Conservation (phyloP, 2,888 invertebrate species). For the Ditylenchus weischeri region DNA sequence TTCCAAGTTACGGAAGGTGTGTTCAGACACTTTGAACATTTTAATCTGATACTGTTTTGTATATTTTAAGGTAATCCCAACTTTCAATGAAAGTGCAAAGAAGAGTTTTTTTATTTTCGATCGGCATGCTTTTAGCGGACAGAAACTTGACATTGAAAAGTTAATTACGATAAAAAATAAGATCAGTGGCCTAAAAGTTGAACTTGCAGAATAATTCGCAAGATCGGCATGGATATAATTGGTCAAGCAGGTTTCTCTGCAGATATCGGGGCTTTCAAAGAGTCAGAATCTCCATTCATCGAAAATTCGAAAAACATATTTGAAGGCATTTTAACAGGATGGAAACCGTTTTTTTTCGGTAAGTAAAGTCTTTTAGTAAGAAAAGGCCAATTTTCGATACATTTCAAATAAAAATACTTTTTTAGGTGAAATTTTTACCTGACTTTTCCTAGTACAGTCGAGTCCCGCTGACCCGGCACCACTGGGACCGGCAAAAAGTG, state of each 20-base stretch:
- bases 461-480: no score
- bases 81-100: slow-evolving; percentile 13
- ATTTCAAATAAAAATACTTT: no score
- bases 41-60: no score
- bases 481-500: no score
- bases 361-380: no score
- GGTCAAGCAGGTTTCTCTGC: slow-evolving; percentile 17
- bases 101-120: neutral
- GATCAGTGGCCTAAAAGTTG: neutral
- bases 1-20: slow-evolving; percentile 19
- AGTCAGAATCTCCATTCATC: neutral
- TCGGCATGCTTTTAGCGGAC: neutral
- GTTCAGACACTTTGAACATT: no score
- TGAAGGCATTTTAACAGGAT: neutral
- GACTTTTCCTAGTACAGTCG: no score
- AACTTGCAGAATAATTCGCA: slow-evolving; percentile 12
- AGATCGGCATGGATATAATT: slow-evolving; percentile 17
- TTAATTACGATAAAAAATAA: neutral
- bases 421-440: no score
- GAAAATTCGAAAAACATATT: slow-evolving; percentile 6
- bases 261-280: slow-evolving; percentile 17
- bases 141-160: neutral
- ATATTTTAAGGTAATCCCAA: slow-evolving; percentile 19
- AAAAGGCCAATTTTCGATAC: no score
- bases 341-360: no score